Percentiles rank a stretch among this genome's conserved stretches.
phyloP scores from a whole-genome alignment of 2,113 vertebrate species.

The Pachypanchax playfairii region DNA sequence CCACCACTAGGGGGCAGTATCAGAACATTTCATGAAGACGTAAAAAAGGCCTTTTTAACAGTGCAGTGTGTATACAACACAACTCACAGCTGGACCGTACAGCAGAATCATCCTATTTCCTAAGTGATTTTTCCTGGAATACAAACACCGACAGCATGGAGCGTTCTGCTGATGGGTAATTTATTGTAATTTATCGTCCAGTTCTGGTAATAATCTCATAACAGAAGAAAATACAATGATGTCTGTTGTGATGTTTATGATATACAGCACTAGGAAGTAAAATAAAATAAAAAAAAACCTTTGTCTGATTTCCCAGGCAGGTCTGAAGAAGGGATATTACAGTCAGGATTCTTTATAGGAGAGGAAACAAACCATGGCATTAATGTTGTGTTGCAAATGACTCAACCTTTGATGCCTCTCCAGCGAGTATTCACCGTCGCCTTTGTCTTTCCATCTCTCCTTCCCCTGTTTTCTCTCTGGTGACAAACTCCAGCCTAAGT shows the following conservation, averaged over 20 bases:
- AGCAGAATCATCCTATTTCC: conserved; percentile 31
- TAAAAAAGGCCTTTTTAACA: conserved; percentile 1
- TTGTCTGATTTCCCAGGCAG: conserved; percentile 4
- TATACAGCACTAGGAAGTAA: conserved; percentile 1
- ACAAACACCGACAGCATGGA: conserved; percentile 27
- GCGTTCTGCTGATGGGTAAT: conserved; percentile 34
- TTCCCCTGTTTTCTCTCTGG: conserved; percentile 45
- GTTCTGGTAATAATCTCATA: conserved; percentile 37
- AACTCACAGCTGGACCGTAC: conserved; percentile 37
- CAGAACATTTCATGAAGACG: conserved; percentile 47
- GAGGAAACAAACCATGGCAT: conserved; percentile 47
- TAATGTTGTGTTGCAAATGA: conserved; percentile 59
- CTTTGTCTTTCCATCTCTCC: conserved; percentile 30
- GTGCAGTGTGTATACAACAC: conserved; percentile 7
- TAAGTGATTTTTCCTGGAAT: conserved; percentile 35
- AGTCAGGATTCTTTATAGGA: neutral
- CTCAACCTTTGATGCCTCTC: conserved; percentile 58
- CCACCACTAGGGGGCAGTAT: conserved; percentile 74
- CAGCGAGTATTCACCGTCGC: conserved; percentile 46
- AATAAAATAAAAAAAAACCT: too few relatives aligned
- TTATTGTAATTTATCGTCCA: conserved; percentile 31
- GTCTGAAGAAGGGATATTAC: conserved; percentile 12
- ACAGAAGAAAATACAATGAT: conserved; percentile 13
- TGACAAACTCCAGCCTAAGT: conserved; percentile 64
- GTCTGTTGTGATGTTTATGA: conserved; percentile 42